These are phyloP conservation scores for Mionectes olivaceus DNA, from an alignment of 2,797 vertebrate species.

Conservation along the genomic window DNA sequence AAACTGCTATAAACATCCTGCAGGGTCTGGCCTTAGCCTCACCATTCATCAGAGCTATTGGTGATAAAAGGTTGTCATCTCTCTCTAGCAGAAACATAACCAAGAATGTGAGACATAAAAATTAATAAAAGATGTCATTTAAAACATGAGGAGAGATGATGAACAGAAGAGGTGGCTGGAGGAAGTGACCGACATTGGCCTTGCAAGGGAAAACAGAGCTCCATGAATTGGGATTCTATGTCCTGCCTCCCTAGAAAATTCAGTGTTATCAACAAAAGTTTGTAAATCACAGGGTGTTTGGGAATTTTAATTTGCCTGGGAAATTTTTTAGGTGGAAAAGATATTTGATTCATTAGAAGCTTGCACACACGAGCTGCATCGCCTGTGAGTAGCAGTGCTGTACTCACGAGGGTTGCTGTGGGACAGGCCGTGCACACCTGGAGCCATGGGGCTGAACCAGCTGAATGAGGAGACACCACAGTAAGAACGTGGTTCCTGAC, in stretches of 20 bases:
- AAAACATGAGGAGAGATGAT: not conserved
- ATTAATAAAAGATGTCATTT: not conserved
- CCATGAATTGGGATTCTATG: fast-evolving
- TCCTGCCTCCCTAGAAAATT: not conserved
- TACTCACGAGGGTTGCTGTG: fast-evolving
- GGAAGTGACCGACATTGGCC: fast-evolving
- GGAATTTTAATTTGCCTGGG: not conserved
- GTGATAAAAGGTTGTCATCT: not conserved
- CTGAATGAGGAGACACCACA: not conserved
- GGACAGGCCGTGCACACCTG: fast-evolving
- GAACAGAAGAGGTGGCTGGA: not conserved
- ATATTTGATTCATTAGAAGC: not conserved
- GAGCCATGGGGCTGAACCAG: fast-evolving
- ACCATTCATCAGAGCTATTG: not conserved
- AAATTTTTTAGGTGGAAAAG: not conserved
- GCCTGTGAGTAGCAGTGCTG: too few relatives aligned
- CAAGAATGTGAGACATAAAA: not conserved
- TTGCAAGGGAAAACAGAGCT: not conserved
- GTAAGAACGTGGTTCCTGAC: fast-evolving
- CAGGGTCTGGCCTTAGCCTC: not conserved
- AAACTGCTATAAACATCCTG: not conserved
- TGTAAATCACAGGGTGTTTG: fast-evolving
- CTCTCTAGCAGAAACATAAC: not conserved
- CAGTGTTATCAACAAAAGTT: not conserved
- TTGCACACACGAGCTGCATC: fast-evolving